Base-by-base conservation (phyloP, 2,113 vertebrate species). In the Desmodus rotundus region DNA sequence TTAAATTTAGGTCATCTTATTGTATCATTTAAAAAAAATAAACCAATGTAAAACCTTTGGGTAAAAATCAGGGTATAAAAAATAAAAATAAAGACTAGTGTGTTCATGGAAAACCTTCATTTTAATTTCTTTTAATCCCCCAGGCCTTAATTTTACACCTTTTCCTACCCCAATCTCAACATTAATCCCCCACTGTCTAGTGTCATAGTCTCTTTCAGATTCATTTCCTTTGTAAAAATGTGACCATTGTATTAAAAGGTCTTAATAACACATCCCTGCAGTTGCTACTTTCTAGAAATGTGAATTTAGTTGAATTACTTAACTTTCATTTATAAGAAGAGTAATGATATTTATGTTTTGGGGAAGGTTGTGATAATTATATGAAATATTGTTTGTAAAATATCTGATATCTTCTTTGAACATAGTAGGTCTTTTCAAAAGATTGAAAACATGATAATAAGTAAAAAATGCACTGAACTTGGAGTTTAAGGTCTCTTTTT, bases 221-320 rank as follows among this genome's bases (percentile, higher is more conserved):
- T 45, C 24, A 15, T 74, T 91, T 58, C 2, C 41, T 92, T 72
- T 38, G 31, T 77, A 74, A 38, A 15, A 81, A 78, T 78, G 54
- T 96, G 7, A 17, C 36, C 77, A 88, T 92, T 67, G 28, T 43
- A 85, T 73, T 65, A 67, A 77, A 88, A 91, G 20, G 1, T 84
- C 24, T 81, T 94, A 63, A 38, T 24, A 91, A 70, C 6, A 89
- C 28, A 82, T 65, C 17, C 50, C 8, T 74, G 12, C 0, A 63
- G 33, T 43, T 88, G 52, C 4, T 81, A n/a, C 41, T 81, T 91
- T 93, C 67, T 83, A 78, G 33, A 3, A 16, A 52, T 50, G 43
- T 73, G 77, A 97, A 58, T 86, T 93, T 92, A 74, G 20, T 72
- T 91, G 87, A 85, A 80, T 72, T 73, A 61, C 31, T 92, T 87